These are phyloP conservation scores for Chlorodrepanis virens DNA, from an alignment of 2,113 vertebrate genomes.

Conservation along the genomic window DNA sequence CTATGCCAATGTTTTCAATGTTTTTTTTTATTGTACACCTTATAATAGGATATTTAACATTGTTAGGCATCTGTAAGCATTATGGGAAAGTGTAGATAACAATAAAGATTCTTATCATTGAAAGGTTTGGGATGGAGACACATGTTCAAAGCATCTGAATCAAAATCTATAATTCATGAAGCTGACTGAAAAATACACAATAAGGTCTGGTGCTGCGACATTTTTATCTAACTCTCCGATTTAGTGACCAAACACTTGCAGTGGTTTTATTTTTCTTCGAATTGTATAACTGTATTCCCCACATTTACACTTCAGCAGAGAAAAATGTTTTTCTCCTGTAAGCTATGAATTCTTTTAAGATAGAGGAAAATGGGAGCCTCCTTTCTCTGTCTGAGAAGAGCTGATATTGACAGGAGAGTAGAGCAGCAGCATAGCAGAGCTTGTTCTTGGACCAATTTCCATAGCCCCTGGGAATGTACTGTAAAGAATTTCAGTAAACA, in stretches of 20 bases:
- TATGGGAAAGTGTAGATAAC: neutral
- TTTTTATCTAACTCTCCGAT: neutral
- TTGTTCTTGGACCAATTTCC: slow-evolving; percentile 20
- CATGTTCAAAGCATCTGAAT: neutral
- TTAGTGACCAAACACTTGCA: neutral
- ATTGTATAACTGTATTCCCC: neutral
- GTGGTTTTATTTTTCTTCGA: neutral
- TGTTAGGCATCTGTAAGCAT: neutral
- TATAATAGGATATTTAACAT: neutral
- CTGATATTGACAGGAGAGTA: neutral
- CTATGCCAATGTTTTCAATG: neutral
- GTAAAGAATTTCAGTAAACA: slow-evolving; percentile 35
- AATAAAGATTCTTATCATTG: neutral
- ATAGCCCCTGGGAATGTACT: neutral
- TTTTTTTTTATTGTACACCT: neutral
- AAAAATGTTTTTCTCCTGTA: neutral
- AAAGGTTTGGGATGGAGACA: neutral
- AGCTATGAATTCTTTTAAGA: neutral
- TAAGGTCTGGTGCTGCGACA: neutral
- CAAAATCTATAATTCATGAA: neutral
- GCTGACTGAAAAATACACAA: neutral
- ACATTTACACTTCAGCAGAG: neutral
- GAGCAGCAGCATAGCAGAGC: neutral
- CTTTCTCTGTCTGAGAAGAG: neutral
- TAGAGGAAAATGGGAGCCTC: neutral